Conservation (phyloP, 2,797 vertebrate genomes). For the Hafferia zeledoni region DNA sequence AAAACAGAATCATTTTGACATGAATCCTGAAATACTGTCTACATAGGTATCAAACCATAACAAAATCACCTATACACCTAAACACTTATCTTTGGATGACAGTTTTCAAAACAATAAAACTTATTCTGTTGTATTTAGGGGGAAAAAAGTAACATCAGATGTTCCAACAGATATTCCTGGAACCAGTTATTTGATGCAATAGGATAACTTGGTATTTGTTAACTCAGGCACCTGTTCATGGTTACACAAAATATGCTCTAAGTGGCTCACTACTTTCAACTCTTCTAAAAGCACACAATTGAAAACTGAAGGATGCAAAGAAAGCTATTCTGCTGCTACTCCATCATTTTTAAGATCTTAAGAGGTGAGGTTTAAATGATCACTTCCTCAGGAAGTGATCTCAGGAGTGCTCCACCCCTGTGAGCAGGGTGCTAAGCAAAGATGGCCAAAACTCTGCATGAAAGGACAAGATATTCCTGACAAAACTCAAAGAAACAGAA, state of each 20-base stretch:
- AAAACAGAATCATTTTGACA: neutral
- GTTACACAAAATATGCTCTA: neutral
- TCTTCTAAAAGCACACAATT: neutral
- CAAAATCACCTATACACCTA: neutral
- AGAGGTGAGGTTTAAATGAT: neutral
- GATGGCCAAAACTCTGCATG: neutral
- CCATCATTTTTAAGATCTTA: neutral
- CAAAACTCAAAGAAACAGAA: neutral
- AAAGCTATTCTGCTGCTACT: neutral
- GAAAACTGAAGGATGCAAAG: neutral
- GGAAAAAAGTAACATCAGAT: neutral
- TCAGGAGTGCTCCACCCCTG: neutral
- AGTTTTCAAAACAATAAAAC: neutral
- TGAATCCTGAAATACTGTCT: neutral
- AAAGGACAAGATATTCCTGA: neutral
- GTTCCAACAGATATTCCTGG: neutral
- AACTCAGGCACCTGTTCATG: neutral
- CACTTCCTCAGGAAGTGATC: neutral
- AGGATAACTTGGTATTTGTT: neutral
- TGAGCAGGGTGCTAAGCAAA: neutral
- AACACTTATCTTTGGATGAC: neutral
- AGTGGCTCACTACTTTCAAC: neutral
- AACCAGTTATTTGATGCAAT: neutral
- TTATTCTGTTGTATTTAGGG: neutral
- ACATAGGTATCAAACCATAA: neutral